Evolutionary conservation across 2,888 invertebrate species (phyloP).

Genomic region (Aplocera efformata): DNA sequence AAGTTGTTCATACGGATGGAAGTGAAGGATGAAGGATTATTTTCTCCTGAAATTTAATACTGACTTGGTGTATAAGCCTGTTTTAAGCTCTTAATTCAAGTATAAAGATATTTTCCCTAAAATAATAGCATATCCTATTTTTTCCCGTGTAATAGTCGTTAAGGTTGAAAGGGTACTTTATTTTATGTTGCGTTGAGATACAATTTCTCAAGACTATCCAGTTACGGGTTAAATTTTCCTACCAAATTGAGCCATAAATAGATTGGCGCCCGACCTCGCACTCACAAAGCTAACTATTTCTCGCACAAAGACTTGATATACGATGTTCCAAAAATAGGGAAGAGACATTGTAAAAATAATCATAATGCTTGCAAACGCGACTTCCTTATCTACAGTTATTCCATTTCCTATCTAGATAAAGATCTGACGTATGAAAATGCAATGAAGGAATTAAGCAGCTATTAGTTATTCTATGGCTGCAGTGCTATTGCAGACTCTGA

Average conservation of each 20-base stretch:
- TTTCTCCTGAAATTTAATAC: no score
- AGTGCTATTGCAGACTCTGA: slow-evolving; percentile 4
- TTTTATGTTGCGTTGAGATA: not conserved
- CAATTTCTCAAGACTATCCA: not conserved
- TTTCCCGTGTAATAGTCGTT: not conserved
- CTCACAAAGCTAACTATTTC: slow-evolving; percentile 5
- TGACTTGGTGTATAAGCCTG: no score
- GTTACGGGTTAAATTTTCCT: not conserved
- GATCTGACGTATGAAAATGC: slow-evolving; percentile 15
- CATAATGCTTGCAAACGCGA: slow-evolving; percentile 16
- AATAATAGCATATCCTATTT: no score
- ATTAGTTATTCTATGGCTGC: no score
- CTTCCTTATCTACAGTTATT: slow-evolving; percentile 15
- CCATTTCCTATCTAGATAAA: slow-evolving; percentile 8
- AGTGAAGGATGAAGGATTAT: no score
- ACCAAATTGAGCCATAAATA: not conserved
- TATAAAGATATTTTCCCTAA: no score
- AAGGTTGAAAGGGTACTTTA: not conserved
- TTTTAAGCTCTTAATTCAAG: no score
- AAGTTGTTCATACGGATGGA: no score
- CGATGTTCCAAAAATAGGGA: slow-evolving; percentile 10
- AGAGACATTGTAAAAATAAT: slow-evolving; percentile 19
- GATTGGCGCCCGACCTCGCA: not conserved
- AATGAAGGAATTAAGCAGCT: slow-evolving; percentile 18
- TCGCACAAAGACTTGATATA: slow-evolving; percentile 14